Conservation (phyloP, 2,888 invertebrate species). For the Hemithea aestivaria region DNA sequence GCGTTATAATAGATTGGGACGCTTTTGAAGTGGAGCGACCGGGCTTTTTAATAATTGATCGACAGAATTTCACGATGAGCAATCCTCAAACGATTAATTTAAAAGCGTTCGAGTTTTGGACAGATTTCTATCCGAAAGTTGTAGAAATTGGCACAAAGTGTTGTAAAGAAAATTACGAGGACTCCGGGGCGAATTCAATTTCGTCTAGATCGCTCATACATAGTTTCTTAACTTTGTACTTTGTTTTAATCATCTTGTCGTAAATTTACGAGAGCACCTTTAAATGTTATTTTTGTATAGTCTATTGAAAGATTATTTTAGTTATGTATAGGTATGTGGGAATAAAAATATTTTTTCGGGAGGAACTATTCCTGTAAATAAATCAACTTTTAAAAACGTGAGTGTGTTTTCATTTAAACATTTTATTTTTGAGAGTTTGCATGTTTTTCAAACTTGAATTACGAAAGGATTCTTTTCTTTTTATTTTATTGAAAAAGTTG, state of each 20-base stretch:
- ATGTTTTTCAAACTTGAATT: too few species aligned
- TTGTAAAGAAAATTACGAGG: constrained; percentile 81
- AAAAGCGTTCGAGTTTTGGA: constrained; percentile 90
- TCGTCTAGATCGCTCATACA: constrained; percentile 36
- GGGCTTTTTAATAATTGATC: constrained; percentile 85
- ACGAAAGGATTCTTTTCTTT: too few species aligned
- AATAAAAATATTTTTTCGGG: constrained; percentile 43
- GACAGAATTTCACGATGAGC: constrained; percentile 86
- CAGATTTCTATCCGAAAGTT: constrained; percentile 88
- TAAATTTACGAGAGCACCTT: constrained; percentile 40
- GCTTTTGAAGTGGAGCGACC: constrained; percentile 83
- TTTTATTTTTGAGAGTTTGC: too few species aligned
- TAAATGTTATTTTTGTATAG: constrained; percentile 68
- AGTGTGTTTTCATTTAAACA: constrained; percentile 12
- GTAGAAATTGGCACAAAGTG: constrained; percentile 85
- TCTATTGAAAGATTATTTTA: constrained; percentile 61
- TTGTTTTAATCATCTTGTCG: constrained; percentile 47
- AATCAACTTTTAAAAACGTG: constrained; percentile 28
- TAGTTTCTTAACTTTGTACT: constrained; percentile 45
- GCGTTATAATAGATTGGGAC: constrained; percentile 88
- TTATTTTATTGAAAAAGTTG: too few species aligned
- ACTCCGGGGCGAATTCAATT: constrained; percentile 53
- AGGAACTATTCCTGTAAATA: constrained; percentile 36
- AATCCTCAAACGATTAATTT: constrained; percentile 83
- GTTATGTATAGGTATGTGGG: constrained; percentile 42